phyloP scores from a whole-genome alignment of 2,888 invertebrate species.

The Ceramica pisi region DNA sequence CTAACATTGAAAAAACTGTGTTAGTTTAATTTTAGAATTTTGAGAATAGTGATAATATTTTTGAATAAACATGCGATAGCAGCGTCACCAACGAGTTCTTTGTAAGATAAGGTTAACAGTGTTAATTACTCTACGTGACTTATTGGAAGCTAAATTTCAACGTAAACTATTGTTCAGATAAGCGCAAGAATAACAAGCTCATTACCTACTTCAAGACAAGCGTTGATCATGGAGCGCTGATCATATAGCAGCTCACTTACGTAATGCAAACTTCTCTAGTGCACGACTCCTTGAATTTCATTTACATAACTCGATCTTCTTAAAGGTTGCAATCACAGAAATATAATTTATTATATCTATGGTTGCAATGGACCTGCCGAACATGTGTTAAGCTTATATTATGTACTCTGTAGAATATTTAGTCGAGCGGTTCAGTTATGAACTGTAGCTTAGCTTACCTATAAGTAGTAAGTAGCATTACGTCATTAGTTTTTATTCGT shows the following conservation, averaged over 20 bases:
- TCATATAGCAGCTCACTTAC: neutral
- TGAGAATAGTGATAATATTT: conserved; percentile 9
- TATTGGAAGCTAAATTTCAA: neutral
- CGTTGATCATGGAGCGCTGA: neutral
- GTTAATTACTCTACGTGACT: conserved; percentile 18
- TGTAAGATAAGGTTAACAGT: conserved; percentile 32
- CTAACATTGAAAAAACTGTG: neutral
- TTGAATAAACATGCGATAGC: conserved; percentile 13
- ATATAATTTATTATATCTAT: no score
- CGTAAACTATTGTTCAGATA: conserved; percentile 14
- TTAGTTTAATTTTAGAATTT: conserved; percentile 4
- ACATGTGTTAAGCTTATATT: neutral
- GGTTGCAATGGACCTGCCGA: neutral
- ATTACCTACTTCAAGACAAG: neutral
- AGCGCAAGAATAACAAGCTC: conserved; percentile 5
- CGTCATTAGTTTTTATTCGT: conserved; percentile 11
- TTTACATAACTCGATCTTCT: conserved; percentile 28
- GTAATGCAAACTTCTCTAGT: neutral
- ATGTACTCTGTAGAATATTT: neutral
- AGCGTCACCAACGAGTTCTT: conserved; percentile 6
- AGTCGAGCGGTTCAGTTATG: neutral
- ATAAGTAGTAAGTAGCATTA: neutral
- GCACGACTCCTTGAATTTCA: conserved; percentile 15
- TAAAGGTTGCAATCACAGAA: conserved; percentile 4
- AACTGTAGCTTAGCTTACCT: neutral